phyloP scores from a whole-genome alignment of 2,888 invertebrate species.

The Rhagonycha fulva region DNA sequence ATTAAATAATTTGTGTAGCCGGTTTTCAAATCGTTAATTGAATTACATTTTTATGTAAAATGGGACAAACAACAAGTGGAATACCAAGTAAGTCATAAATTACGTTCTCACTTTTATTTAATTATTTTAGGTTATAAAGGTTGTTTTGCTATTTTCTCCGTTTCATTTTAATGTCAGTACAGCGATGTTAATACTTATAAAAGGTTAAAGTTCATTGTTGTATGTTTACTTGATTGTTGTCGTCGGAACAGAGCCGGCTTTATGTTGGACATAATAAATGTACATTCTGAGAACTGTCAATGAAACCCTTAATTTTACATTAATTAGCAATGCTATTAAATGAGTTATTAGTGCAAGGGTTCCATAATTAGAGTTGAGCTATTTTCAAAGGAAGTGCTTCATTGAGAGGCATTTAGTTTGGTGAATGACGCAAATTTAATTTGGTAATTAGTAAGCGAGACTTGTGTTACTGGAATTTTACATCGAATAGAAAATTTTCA shows the following conservation, averaged over 20 bases:
- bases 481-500: neutral
- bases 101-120: slow-evolving; percentile 8
- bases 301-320: neutral
- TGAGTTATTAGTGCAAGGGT: neutral
- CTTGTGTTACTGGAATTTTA: neutral
- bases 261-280: neutral
- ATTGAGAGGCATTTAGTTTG: neutral
- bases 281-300: neutral
- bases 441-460: neutral
- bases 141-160: neutral
- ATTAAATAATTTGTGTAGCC: slow-evolving; percentile 7
- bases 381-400: neutral
- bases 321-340: neutral
- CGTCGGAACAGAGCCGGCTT: neutral
- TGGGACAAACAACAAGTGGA: slow-evolving; percentile 43
- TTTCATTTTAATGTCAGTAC: neutral
- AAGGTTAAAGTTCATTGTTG: neutral
- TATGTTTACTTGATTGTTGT: neutral
- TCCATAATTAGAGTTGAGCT: neutral
- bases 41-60: slow-evolving; percentile 24
- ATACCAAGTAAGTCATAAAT: slow-evolving; percentile 40
- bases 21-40: slow-evolving; percentile 6
- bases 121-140: slow-evolving; percentile 6
- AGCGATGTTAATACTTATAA: neutral
- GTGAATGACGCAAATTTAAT: neutral